Evolutionary conservation across 1,140 invertebrate species (phyloP).

Genomic region (Rhizoglyphus robini): DNA sequence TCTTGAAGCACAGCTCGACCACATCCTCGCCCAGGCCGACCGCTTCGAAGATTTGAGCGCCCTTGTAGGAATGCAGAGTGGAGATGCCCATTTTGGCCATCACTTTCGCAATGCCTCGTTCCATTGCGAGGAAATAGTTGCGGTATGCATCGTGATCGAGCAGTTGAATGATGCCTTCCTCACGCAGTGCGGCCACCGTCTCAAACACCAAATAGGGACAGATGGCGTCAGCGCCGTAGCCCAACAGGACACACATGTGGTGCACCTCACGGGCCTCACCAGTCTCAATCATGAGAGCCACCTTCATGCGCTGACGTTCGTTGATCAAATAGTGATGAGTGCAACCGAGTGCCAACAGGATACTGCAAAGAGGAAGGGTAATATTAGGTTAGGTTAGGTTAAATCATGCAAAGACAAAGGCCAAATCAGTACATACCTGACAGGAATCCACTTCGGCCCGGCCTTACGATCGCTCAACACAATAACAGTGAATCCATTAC

Average conservation of each 20-base stretch:
- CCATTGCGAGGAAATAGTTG: slow-evolving; percentile 56
- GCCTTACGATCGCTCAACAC: slow-evolving; percentile 72
- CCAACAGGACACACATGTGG: slow-evolving; percentile 86
- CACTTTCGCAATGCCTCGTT: slow-evolving; percentile 58
- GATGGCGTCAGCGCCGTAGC: slow-evolving; percentile 93
- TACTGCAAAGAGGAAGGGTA: slow-evolving; percentile 45
- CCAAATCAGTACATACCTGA: slow-evolving; percentile 32
- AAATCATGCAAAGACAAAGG: slow-evolving; percentile 16
- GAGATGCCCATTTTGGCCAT: slow-evolving; percentile 99
- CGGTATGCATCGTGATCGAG: slow-evolving; percentile 71
- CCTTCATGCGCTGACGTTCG: slow-evolving; percentile 86
- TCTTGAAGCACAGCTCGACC: slow-evolving; percentile 86
- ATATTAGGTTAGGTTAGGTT: slow-evolving; percentile 30
- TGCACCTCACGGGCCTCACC: slow-evolving; percentile 91
- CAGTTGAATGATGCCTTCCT: slow-evolving; percentile 64
- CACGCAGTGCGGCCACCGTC: slow-evolving; percentile 60
- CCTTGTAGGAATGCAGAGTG: slow-evolving; percentile 97
- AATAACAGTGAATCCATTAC: slow-evolving; percentile 64
- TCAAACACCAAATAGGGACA: slow-evolving; percentile 96
- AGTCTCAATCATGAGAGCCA: slow-evolving; percentile 80
- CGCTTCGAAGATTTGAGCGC: slow-evolving; percentile 98
- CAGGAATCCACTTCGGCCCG: slow-evolving; percentile 42
- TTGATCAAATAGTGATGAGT: slow-evolving; percentile 92
- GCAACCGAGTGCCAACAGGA: slow-evolving; percentile 73
- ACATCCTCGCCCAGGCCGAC: slow-evolving; percentile 85